Percentiles rank a stretch among this genome's conserved stretches.
Conservation (phyloP, 2,888 invertebrate genomes). For the Xylophagus ater region DNA sequence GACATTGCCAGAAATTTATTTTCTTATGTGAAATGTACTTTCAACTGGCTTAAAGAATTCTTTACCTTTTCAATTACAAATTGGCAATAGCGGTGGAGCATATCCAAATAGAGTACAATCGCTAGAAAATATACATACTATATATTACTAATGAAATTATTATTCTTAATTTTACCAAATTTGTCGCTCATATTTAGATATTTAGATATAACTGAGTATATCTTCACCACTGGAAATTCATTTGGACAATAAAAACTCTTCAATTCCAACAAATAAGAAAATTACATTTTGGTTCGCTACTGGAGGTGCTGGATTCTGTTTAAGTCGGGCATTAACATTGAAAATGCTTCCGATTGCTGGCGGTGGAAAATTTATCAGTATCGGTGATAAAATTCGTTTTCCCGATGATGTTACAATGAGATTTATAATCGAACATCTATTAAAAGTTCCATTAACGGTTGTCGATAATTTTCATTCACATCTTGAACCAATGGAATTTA, state of each 20-base stretch:
- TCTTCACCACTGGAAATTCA: slow-evolving; percentile 81
- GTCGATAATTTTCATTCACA: slow-evolving; percentile 91
- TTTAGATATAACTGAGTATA: slow-evolving; percentile 86
- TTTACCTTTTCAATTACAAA: too few relatives aligned
- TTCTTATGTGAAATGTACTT: too few relatives aligned
- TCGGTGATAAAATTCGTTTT: slow-evolving; percentile 82
- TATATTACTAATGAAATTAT: too few relatives aligned
- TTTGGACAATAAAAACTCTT: slow-evolving; percentile 40
- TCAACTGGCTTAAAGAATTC: too few relatives aligned
- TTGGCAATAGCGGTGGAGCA: too few relatives aligned
- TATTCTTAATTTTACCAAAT: too few relatives aligned
- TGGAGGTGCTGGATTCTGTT: slow-evolving; percentile 95
- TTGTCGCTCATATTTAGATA: too few relatives aligned
- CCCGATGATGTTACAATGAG: slow-evolving; percentile 98
- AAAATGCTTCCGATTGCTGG: slow-evolving; percentile 94
- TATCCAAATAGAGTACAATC: too few relatives aligned
- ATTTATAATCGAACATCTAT: slow-evolving; percentile 79
- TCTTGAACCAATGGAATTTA: slow-evolving; percentile 82
- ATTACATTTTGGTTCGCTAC: slow-evolving; percentile 97
- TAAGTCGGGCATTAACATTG: slow-evolving; percentile 82
- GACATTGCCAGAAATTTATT: too few relatives aligned
- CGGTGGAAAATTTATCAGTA: slow-evolving; percentile 83
- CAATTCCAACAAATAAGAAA: slow-evolving; percentile 41
- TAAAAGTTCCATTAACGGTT: slow-evolving; percentile 75
- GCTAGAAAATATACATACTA: too few relatives aligned